Conservation (phyloP, 2,113 vertebrate species). For the Corapipo altera region DNA sequence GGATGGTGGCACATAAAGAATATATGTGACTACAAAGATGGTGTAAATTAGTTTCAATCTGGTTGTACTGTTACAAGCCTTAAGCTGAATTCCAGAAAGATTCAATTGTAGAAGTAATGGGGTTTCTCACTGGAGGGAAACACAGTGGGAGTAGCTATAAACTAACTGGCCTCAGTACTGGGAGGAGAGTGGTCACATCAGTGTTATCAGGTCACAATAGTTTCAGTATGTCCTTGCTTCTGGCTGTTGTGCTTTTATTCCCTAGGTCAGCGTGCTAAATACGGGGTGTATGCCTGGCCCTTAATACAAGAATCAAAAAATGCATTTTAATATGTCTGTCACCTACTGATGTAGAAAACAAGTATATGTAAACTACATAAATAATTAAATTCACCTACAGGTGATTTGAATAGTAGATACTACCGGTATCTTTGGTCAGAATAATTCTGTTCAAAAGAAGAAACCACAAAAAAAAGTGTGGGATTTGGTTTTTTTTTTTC, state of each 20-base stretch:
- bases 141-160: background rate
- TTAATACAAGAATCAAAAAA: background rate
- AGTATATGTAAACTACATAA: background rate
- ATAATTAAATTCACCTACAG: background rate
- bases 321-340: background rate
- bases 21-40: background rate
- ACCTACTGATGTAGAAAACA: background rate
- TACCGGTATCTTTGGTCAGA: background rate
- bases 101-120: background rate
- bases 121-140: background rate
- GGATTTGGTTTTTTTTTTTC: too few relatives aligned
- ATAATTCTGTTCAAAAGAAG: background rate
- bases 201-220: fast-evolving
- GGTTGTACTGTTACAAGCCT: background rate
- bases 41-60: background rate
- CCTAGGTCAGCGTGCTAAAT: background rate
- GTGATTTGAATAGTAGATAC: background rate
- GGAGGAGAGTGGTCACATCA: background rate
- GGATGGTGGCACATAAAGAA: background rate
- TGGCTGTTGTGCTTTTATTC: background rate
- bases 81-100: background rate
- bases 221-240: background rate
- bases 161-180: background rate
- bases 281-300: background rate
- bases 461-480: background rate